Percentiles rank a stretch among this genome's conserved stretches.
Conservation (phyloP, 2,113 vertebrate genomes). For the Nothobranchius kuhntae region DNA sequence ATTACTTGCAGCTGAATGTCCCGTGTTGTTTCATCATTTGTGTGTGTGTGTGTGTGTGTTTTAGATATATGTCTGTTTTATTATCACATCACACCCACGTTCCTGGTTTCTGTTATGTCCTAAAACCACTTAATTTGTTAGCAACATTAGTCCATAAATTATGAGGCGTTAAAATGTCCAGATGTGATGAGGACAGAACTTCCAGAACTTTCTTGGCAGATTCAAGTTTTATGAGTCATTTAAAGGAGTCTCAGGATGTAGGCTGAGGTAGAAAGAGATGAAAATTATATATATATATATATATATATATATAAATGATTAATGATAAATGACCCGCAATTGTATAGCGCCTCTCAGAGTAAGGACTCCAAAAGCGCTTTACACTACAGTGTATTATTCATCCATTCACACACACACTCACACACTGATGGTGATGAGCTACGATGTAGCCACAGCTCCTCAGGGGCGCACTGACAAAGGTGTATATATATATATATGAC, state of each 20-base stretch:
- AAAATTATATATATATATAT: neutral
- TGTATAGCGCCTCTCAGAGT: too few relatives aligned
- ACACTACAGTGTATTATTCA: too few relatives aligned
- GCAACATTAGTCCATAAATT: conserved; percentile 58
- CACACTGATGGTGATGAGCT: too few relatives aligned
- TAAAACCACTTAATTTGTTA: conserved; percentile 62
- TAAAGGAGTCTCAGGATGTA: neutral
- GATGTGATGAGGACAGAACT: conserved; percentile 45
- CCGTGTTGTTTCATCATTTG: conserved; percentile 64
- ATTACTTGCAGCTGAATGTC: conserved; percentile 68
- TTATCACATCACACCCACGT: conserved; percentile 60
- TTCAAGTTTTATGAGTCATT: conserved; percentile 33
- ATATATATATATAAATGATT: too few relatives aligned
- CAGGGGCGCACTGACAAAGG: too few relatives aligned
- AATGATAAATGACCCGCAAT: too few relatives aligned
- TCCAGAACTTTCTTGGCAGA: conserved; percentile 17
- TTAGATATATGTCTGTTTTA: conserved; percentile 51
- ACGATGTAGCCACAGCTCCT: too few relatives aligned
- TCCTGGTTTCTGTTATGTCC: conserved; percentile 61
- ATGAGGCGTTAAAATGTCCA: conserved; percentile 46
- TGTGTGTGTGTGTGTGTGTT: conserved; percentile 36
- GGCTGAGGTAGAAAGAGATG: neutral
- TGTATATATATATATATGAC: too few relatives aligned
- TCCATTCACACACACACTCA: too few relatives aligned
- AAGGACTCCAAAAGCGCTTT: too few relatives aligned